Base-by-base conservation (phyloP, 2,797 vertebrate genomes). In the Xiphorhynchus erythropygius region DNA sequence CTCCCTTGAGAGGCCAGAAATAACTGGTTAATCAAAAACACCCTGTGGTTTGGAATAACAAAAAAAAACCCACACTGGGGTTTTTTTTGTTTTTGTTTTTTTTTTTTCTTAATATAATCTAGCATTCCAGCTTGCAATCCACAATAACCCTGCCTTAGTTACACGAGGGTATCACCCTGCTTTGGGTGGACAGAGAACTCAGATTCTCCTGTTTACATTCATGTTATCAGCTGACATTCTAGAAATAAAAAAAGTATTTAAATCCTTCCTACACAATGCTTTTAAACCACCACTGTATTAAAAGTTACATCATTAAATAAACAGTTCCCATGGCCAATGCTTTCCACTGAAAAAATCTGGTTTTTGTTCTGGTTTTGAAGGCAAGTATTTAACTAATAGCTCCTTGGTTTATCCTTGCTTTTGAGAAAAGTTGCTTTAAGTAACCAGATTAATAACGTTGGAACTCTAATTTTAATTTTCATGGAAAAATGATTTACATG, bases 1-100 rank as follows among this genome's bases (percentile, higher is more conserved):
- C 60, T 93, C 89, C 82, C 87, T 92, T 6, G 22, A 96, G 89
- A 92, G 60, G 90, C 89, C 80, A 90, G 79, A 76, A 90, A 89
- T 92, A 96, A 96, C 73, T 37, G 17, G 76, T 73, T 96, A 96
- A 97, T 96, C 89, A 97, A 93, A 96, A 96, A 8, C 94, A 97
- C 56, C 13, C 50, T 70, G 42, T 67, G 59, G 87, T 84, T 91
- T 89, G 50, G 87, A 84, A 68, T 41, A 13, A 91, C 86, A 91
- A 78, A 75, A n/a, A 27, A 44, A 24, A 49, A 17, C 8, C 11
- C 16, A 33, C 42, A 33, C 42, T 86, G 11, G 11, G 16, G 13
- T 17, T 24, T 39, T 47, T 55, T 55, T 16, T 47, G 13, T 17
- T 24, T 39, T 47, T 55, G 50, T 16, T 47, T 47, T 57, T 65